phyloP scores from a whole-genome alignment of 30 jellyfish, hydroid and myxozoan species.

The Mastigias papua region DNA sequence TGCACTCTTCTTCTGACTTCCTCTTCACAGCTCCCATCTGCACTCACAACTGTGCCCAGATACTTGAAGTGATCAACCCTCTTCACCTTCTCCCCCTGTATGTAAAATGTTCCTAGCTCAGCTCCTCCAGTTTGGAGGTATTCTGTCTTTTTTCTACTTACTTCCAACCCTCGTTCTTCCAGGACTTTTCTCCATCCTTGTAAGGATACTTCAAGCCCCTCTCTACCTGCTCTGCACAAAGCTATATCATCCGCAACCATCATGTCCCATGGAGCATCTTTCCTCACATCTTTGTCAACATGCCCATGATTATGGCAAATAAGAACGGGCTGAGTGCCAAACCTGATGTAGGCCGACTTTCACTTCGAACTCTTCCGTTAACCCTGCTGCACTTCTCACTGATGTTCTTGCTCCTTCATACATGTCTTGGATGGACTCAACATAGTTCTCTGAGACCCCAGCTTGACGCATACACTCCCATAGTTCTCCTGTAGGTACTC shows the following conservation, averaged over 20 bases:
- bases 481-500: conserved; percentile 38
- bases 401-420: conserved; percentile 27
- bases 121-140: neutral
- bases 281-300: conserved; percentile 1
- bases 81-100: neutral
- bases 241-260: conserved; percentile 43
- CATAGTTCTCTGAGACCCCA: conserved; percentile 8
- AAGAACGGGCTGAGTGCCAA: conserved; percentile 29
- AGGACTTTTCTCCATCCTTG: conserved; percentile 24
- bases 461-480: conserved; percentile 37
- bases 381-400: conserved; percentile 38
- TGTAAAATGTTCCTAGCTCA: neutral
- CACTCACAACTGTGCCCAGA: conserved; percentile 1
- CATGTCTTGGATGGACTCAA: conserved; percentile 35
- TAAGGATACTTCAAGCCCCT: conserved; percentile 1
- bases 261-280: conserved; percentile 41
- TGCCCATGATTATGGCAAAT: conserved; percentile 20
- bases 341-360: conserved; percentile 53
- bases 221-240: neutral
- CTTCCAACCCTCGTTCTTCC: conserved; percentile 34
- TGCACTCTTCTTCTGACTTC: conserved; percentile 18
- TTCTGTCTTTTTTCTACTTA: too few species aligned
- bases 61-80: conserved; percentile 30
- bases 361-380: conserved; percentile 12
- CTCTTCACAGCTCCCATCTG: conserved; percentile 16